These are phyloP conservation scores for Entomobrya proxima DNA, from an alignment of 2,888 invertebrate genomes.

Conservation along the genomic window DNA sequence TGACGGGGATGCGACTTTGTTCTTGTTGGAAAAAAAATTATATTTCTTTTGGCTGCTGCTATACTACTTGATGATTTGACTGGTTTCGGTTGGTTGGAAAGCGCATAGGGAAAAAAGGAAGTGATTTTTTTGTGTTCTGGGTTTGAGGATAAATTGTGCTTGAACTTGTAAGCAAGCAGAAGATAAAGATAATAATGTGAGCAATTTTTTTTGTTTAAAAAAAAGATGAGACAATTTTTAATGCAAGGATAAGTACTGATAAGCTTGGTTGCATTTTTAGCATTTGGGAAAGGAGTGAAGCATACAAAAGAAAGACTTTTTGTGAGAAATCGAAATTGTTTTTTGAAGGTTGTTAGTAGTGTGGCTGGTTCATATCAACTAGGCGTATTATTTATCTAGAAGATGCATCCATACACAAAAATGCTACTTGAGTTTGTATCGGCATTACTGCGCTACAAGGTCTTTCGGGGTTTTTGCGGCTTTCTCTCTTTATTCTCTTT, in stretches of 20 bases:
- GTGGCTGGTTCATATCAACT: too few species aligned
- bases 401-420: too few species aligned
- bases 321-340: background rate
- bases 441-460: too few species aligned
- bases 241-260: constrained; percentile 48
- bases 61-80: background rate
- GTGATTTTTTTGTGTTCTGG: constrained; percentile 44
- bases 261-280: constrained; percentile 44
- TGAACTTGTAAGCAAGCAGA: background rate
- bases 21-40: too few species aligned
- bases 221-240: constrained; percentile 23
- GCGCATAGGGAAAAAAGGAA: constrained; percentile 31
- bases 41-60: background rate
- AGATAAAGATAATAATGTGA: background rate
- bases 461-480: constrained; percentile 68
- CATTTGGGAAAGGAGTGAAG: constrained; percentile 8
- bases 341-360: constrained; percentile 19
- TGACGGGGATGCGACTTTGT: constrained; percentile 49
- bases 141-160: background rate
- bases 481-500: constrained; percentile 60
- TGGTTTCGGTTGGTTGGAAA: constrained; percentile 14
- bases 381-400: too few species aligned
- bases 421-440: too few species aligned
- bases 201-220: too few species aligned
- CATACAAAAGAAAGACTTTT: constrained; percentile 7